phyloP scores from a whole-genome alignment of 1,140 invertebrate species.

The Thrips palmi region DNA sequence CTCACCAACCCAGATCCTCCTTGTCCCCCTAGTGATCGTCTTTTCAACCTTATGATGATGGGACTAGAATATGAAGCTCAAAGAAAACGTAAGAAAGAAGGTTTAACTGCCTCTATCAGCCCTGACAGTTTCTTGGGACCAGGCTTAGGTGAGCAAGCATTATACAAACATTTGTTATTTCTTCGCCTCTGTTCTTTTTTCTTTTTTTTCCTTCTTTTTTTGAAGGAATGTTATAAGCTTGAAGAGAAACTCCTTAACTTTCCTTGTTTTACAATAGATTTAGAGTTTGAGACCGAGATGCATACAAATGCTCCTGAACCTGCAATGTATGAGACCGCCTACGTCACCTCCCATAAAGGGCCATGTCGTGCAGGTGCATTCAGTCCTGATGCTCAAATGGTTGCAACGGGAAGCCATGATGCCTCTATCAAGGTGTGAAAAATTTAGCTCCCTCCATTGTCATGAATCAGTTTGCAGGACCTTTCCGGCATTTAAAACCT shows the following conservation, averaged over 20 bases:
- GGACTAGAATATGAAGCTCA: slow-evolving; percentile 76
- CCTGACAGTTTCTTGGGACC: slow-evolving; percentile 55
- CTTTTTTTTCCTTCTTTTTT: slow-evolving; percentile 1
- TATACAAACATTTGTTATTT: background rate
- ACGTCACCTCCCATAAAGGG: slow-evolving; percentile 96
- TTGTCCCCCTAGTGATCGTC: slow-evolving; percentile 85
- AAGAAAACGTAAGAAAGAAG: slow-evolving; percentile 26
- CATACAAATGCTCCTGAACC: slow-evolving; percentile 78
- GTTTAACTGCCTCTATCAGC: slow-evolving; percentile 22
- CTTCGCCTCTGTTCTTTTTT: background rate
- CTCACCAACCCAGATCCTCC: slow-evolving; percentile 72
- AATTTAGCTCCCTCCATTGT: too few species aligned
- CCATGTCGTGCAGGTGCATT: slow-evolving; percentile 90
- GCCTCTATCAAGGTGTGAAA: slow-evolving; percentile 78
- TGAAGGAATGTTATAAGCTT: background rate
- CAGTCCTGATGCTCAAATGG: slow-evolving; percentile 80
- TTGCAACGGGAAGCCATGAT: slow-evolving; percentile 96
- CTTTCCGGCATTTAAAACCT: background rate
- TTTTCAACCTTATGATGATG: slow-evolving; percentile 69
- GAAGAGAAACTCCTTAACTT: background rate
- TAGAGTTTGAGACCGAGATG: slow-evolving; percentile 93
- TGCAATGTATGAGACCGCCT: slow-evolving; percentile 92
- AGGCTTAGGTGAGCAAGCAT: slow-evolving; percentile 42
- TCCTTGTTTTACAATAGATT: slow-evolving; percentile 37
- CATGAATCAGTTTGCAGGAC: background rate